Evolutionary conservation across 2,888 invertebrate species (phyloP), one percentile per base, ranked within the genome.

Genomic region (Tanytarsus gracilentus): DNA sequence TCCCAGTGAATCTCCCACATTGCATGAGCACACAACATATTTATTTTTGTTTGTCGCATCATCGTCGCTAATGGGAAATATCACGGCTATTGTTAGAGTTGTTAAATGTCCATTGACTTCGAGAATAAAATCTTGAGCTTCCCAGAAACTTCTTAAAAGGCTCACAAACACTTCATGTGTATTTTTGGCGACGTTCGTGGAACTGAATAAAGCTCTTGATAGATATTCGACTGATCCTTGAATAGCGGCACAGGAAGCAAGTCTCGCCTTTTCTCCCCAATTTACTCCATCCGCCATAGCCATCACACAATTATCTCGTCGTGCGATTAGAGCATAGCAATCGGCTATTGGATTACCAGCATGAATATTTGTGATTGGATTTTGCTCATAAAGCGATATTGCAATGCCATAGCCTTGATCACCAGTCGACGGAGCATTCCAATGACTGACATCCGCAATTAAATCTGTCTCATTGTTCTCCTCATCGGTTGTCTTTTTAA

Each of bases 241-340:
- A 14, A 92, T 81, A 1, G 91, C 92, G 61, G 89, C 88, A 64
- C 88, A 79, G n/a, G 89, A 88, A 14, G 90, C 90, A 65, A 88
- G 74, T 62, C 86, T 81, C 21, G 91, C 87, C 67, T 88, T 88
- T 69, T 88, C 86, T 62, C 81, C 92, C 92, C 92, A 93, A 74
- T 93, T 92, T 2, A 92, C 92, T 23, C 92, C 92, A 75, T 92
- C 92, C 3, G 91, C 92, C 61, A 93, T 78, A 11, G 86, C 85
- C 71, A 92, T 76, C 61, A 90, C 78, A 14, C 86, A 84, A 63
- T 83, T 85, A 74, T 90, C 86, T n/a, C 77, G 77, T 53, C 83
- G 75, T 4, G 81, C 79, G 33, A 83, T 84, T 62, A 92, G 76
- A 1, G 86, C 91, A 74, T 87, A 92, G 66, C 89, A 87, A 74